Percentiles rank a stretch among this genome's conserved stretches.
phyloP scores from a whole-genome alignment of 2,113 vertebrate species.

The Nesogale talazaci region DNA sequence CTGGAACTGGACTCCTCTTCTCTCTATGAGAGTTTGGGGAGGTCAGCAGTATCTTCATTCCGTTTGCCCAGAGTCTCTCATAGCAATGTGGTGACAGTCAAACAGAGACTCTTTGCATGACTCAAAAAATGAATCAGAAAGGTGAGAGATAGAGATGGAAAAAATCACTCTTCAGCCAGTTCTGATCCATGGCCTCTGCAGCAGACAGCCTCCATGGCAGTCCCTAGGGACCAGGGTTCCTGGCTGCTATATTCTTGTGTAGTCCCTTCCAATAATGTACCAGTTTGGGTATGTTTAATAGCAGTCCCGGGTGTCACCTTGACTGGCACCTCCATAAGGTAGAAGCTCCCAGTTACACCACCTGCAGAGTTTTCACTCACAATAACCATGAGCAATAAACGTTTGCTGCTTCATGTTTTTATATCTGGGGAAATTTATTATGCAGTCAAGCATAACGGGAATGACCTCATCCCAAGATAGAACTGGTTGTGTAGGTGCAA shows the following conservation, averaged over 20 bases:
- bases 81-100: background rate
- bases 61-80: background rate
- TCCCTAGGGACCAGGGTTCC: background rate
- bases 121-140: background rate
- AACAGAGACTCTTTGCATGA: background rate
- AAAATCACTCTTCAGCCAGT: background rate
- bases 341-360: background rate
- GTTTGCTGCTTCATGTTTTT: background rate
- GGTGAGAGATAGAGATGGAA: background rate
- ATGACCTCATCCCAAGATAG: background rate
- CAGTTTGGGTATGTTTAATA: background rate
- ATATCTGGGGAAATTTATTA: background rate
- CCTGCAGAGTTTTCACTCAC: background rate
- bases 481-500: background rate
- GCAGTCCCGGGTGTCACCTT: background rate
- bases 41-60: too few species aligned
- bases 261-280: background rate
- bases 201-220: background rate
- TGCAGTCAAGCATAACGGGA: background rate
- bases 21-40: too few species aligned
- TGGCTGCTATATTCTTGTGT: background rate
- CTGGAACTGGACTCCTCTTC: too few species aligned
- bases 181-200: too few species aligned
- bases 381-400: background rate
- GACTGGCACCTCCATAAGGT: background rate